Conservation (phyloP, 1,140 invertebrate genomes). For the Sipha flava region DNA sequence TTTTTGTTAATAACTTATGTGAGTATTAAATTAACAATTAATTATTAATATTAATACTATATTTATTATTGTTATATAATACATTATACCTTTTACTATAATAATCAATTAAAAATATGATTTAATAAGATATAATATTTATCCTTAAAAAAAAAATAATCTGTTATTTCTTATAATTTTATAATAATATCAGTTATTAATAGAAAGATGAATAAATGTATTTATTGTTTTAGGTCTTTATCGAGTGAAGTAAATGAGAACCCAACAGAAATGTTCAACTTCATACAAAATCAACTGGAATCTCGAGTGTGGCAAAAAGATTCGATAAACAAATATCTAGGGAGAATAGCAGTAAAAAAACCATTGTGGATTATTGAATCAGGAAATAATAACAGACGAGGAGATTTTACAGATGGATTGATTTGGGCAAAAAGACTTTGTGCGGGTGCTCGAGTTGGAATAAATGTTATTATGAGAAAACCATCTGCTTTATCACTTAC, state of each 20-base stretch:
- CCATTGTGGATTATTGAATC: conserved; percentile 47
- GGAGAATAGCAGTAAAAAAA: conserved; percentile 38
- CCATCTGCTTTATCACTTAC: conserved; percentile 40
- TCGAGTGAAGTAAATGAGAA: conserved; percentile 15
- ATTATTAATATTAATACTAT: too few relatives aligned
- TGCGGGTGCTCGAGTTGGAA: conserved; percentile 45
- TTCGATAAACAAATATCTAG: conserved; percentile 35
- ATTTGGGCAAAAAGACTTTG: conserved; percentile 45
- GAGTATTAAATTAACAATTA: too few relatives aligned
- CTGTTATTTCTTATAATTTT: too few relatives aligned
- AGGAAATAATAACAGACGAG: conserved; percentile 41
- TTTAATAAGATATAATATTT: too few relatives aligned
- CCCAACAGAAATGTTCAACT: conserved; percentile 1
- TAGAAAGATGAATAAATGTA: background rate
- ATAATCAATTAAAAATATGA: too few relatives aligned
- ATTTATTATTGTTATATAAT: background rate
- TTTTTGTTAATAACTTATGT: too few relatives aligned
- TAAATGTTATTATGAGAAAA: conserved; percentile 46
- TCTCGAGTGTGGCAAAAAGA: conserved; percentile 41
- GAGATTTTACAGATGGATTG: conserved; percentile 45
- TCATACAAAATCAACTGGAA: conserved; percentile 35
- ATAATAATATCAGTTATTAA: too few relatives aligned
- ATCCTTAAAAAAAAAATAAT: too few relatives aligned
- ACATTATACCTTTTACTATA: too few relatives aligned
- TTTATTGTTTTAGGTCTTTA: background rate